A percentile compares a stretch with the other conserved stretches of the same genome.
Conservation (phyloP, 2,888 invertebrate genomes). For the Saturnia japonica region DNA sequence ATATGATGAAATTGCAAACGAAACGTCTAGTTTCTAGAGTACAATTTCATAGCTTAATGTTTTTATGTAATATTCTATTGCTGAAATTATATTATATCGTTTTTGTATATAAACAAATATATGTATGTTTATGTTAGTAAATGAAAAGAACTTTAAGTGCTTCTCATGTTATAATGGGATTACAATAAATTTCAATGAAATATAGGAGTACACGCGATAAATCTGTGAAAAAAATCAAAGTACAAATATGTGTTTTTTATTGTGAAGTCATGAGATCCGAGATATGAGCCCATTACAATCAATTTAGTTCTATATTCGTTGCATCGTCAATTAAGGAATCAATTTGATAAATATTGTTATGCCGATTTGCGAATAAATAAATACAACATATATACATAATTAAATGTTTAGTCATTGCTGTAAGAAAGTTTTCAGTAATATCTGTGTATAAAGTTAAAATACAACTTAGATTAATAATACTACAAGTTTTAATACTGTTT, state of each 20-base stretch:
- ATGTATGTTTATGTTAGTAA: not conserved
- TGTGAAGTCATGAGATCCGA: not conserved
- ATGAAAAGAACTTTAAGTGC: not conserved
- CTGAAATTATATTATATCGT: not conserved
- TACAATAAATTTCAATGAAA: not conserved
- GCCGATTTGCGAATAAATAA: slow-evolving; percentile 6
- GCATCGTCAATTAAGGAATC: slow-evolving; percentile 4
- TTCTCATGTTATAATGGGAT: not conserved
- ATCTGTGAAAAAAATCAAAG: slow-evolving; percentile 4
- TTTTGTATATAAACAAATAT: not conserved
- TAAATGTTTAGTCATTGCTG: not conserved
- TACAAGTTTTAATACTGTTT: not conserved
- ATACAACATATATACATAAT: not conserved
- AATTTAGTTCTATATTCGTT: slow-evolving; percentile 4
- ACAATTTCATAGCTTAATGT: not conserved
- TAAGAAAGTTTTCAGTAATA: not conserved
- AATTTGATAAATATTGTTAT: slow-evolving; percentile 6
- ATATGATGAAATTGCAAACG: not conserved
- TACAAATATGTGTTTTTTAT: slow-evolving; percentile 8
- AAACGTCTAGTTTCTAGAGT: not conserved
- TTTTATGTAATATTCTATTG: not conserved
- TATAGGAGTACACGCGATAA: not conserved
- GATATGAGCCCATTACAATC: slow-evolving; percentile 5
- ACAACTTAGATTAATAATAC: not conserved
- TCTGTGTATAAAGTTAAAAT: not conserved